Evolutionary conservation across 1,140 invertebrate species (phyloP).

Genomic region (Nilaparvata lugens): DNA sequence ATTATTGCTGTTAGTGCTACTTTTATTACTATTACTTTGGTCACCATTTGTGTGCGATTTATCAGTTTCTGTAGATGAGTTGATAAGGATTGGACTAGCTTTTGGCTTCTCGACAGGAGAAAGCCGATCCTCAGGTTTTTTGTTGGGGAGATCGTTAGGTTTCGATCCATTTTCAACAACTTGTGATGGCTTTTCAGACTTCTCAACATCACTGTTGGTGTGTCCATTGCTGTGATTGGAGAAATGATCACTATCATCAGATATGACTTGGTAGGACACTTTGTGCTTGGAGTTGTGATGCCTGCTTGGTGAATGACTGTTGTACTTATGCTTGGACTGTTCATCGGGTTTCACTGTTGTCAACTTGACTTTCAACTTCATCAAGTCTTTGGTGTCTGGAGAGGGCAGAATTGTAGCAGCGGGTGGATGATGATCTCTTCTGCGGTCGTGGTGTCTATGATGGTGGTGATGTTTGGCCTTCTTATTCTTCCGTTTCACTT

Average conservation of each 20-base stretch:
- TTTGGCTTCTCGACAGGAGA: too few relatives aligned
- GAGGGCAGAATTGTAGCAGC: constrained; percentile 29
- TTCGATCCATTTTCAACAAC: too few relatives aligned
- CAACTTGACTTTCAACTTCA: constrained; percentile 31
- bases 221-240: too few relatives aligned
- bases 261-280: background rate
- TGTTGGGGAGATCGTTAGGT: too few relatives aligned
- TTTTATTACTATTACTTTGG: background rate
- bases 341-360: constrained; percentile 18
- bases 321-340: background rate
- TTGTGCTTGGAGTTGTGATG: background rate
- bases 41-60: background rate
- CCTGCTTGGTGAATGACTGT: background rate
- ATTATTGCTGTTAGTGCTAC: background rate
- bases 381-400: constrained; percentile 21
- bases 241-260: too few relatives aligned
- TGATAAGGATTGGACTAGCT: too few relatives aligned
- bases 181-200: too few relatives aligned
- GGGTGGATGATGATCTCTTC: constrained; percentile 14
- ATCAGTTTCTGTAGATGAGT: too few relatives aligned
- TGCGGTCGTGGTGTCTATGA: constrained; percentile 18
- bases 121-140: too few relatives aligned
- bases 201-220: too few relatives aligned
- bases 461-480: constrained; percentile 29
- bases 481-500: constrained; percentile 19